phyloP scores from a whole-genome alignment of 2,113 vertebrate genomes.

The Channa maculata region DNA sequence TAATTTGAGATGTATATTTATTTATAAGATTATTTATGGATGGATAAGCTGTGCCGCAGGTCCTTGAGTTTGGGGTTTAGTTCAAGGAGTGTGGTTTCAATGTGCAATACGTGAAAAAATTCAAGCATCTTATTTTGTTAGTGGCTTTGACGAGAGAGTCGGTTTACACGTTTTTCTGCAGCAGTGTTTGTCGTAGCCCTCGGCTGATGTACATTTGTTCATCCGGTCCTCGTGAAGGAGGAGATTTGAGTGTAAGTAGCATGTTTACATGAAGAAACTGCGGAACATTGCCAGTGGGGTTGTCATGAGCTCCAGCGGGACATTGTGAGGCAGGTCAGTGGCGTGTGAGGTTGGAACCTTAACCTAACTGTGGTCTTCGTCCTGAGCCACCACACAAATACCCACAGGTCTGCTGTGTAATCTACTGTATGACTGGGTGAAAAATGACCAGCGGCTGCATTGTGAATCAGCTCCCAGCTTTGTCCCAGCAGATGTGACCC shows the following conservation, averaged over 20 bases:
- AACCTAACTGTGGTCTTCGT: slow-evolving; percentile 4
- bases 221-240: slow-evolving; percentile 42
- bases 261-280: slow-evolving; percentile 77
- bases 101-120: slow-evolving; percentile 63
- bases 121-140: slow-evolving; percentile 6
- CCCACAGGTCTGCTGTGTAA: not conserved
- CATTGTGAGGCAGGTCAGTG: slow-evolving; percentile 4
- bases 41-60: slow-evolving; percentile 36
- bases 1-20: slow-evolving; percentile 63
- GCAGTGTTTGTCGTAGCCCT: slow-evolving; percentile 57
- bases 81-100: slow-evolving; percentile 47
- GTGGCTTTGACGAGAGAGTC: slow-evolving; percentile 14
- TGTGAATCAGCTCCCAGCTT: not conserved
- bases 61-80: slow-evolving; percentile 33
- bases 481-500: slow-evolving; percentile 33
- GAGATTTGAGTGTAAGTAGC: slow-evolving; percentile 66
- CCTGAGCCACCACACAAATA: slow-evolving; percentile 8
- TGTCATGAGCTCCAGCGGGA: not conserved
- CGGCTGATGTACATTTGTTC: slow-evolving; percentile 34
- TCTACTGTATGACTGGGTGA: slow-evolving; percentile 1
- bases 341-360: slow-evolving; percentile 12
- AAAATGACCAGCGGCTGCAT: not conserved
- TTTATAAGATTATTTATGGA: slow-evolving; percentile 62
- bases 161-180: slow-evolving; percentile 25
- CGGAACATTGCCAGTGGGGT: slow-evolving; percentile 54